A percentile compares a stretch with the other conserved stretches of the same genome.
Conservation (phyloP, 1,140 invertebrate species). For the Drosophila ficusphila region DNA sequence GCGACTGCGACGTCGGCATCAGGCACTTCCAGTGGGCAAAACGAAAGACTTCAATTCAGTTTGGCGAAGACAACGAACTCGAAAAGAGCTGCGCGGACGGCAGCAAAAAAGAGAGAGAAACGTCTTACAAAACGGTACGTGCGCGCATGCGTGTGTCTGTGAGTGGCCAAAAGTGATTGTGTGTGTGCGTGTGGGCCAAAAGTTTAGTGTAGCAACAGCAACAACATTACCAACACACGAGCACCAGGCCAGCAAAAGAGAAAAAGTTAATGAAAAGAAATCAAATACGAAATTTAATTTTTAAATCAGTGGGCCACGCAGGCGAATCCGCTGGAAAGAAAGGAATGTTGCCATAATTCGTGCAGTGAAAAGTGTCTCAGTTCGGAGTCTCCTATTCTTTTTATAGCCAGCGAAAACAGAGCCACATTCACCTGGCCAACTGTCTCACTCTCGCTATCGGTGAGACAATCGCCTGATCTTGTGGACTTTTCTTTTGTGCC, state of each 20-base stretch:
- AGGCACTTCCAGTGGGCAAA: constrained; percentile 76
- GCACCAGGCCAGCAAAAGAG: constrained; percentile 45
- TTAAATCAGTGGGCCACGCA: constrained; percentile 69
- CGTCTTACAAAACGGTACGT: constrained; percentile 71
- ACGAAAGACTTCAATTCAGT: constrained; percentile 84
- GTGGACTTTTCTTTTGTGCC: constrained; percentile 49
- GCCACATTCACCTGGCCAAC: constrained; percentile 26
- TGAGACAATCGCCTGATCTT: constrained; percentile 34
- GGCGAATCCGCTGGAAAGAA: constrained; percentile 32
- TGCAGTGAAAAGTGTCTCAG: constrained; percentile 44
- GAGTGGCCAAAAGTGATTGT: constrained; percentile 11
- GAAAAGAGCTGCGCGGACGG: constrained; percentile 74
- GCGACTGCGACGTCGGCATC: constrained; percentile 9
- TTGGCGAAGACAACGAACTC: constrained; percentile 84
- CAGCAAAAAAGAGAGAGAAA: constrained; percentile 50
- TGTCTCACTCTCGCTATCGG: constrained; percentile 47
- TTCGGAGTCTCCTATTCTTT: constrained; percentile 10
- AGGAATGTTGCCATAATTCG: constrained; percentile 13
- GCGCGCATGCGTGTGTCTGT: constrained; percentile 67
- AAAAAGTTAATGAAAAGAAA: constrained; percentile 67
- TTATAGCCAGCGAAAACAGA: constrained; percentile 6
- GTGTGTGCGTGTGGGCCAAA: constrained; percentile 47
- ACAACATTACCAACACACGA: constrained; percentile 28
- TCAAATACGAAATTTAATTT: constrained; percentile 59
- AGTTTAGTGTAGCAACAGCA: constrained; percentile 70